Percentiles rank a stretch among this genome's conserved stretches.
These are phyloP conservation scores for Sus cebifrons DNA, from an alignment of 2,797 vertebrate species.

Conservation along the genomic window DNA sequence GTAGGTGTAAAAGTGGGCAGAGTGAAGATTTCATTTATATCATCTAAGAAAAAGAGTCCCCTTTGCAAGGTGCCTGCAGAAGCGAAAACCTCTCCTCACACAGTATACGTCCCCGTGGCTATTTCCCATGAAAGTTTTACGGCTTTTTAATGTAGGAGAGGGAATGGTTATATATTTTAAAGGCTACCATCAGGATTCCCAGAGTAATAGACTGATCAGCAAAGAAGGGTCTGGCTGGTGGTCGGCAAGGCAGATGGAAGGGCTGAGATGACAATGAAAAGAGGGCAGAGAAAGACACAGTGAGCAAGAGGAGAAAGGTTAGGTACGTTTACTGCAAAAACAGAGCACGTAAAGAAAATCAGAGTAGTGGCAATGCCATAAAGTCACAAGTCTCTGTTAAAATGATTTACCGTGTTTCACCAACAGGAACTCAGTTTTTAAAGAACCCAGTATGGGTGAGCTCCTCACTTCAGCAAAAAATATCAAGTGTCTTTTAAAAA, in stretches of 20 bases:
- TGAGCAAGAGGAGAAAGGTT: neutral
- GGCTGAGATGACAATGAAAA: neutral
- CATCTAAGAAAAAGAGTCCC: conserved; percentile 92
- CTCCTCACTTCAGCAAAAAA: neutral
- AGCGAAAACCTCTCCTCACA: conserved; percentile 86
- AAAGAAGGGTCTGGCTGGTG: conserved; percentile 49
- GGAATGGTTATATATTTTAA: conserved; percentile 30
- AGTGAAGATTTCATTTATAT: conserved; percentile 92
- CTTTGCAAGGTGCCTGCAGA: conserved; percentile 89
- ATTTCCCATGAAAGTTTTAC: conserved; percentile 81
- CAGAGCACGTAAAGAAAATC: neutral
- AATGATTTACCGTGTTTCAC: neutral
- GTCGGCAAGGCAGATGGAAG: neutral
- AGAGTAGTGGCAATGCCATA: neutral
- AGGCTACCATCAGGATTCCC: neutral
- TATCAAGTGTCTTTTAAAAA: neutral
- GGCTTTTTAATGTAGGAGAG: conserved; percentile 50
- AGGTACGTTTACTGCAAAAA: neutral
- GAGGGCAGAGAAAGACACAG: neutral
- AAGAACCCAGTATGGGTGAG: neutral
- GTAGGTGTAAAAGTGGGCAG: conserved; percentile 92
- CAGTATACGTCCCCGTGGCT: conserved; percentile 82
- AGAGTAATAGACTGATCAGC: conserved; percentile 27
- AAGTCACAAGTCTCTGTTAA: neutral
- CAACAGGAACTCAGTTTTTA: neutral